Base-by-base conservation (phyloP, 2,797 vertebrate genomes). In the Sphenodon punctatus region DNA sequence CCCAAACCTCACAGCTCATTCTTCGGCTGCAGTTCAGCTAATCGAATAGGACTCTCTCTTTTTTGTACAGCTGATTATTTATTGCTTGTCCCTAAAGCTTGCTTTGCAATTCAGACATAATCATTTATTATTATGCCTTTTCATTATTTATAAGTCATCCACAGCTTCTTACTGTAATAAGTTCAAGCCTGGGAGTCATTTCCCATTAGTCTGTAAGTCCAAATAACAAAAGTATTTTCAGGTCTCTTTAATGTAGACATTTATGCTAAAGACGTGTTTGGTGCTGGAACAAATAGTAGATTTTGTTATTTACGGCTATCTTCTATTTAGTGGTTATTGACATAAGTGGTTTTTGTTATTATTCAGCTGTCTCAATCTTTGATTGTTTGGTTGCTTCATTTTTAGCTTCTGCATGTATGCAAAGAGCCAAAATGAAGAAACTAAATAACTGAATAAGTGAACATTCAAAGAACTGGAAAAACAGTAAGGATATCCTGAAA, bases 141-240 rank as follows among this genome's bases (percentile, higher is more conserved):
- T 67, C 38, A 30, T 68, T 65, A 84, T 67, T 87, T 60, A 71
- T 59, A 79, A 85, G 13, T 39, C 46, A 82, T 55, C 43, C 49
- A n/a, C n/a, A 59, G 39, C 46, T 84, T 63, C 42, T 45, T 60
- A 16, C 15, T n/a, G 30, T 43, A 76, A 73, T 64, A 49, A 85
- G 88, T 15, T 70, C 45, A 20, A 46, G 1, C 1, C 3, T 45
- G 56, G 42, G 36, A 72, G 46, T 13, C 1, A 32, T 67, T 81
- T 76, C 23, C 61, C 43, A 66, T 32, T 58, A 45, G 4, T 10
- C 36, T 22, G 19, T 5, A 60, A 10, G 60, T 70, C 48, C 51
- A 70, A 38, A 64, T 25, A 5, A 14, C 48, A 32, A 4, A 75
- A 72, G 49, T 22, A 38, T 4, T 65, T 81, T 17, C 20, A 17